These are phyloP conservation scores for Intellagama lesueurii DNA, from an alignment of 2,797 vertebrate genomes.

Conservation along the genomic window DNA sequence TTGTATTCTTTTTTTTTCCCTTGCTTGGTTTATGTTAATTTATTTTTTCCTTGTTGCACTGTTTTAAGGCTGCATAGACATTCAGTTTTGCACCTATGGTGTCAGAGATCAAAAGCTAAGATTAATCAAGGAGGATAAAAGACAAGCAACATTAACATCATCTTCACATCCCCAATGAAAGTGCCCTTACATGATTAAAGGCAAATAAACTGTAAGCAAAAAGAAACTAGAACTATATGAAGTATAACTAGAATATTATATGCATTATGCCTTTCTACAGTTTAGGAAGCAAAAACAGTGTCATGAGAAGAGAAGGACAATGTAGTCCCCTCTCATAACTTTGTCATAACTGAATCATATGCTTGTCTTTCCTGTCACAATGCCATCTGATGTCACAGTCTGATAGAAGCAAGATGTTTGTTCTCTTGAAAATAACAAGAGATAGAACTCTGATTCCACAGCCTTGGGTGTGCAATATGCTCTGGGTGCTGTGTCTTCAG, in stretches of 20 bases:
- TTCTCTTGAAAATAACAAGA: not conserved
- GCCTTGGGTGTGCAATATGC: not conserved
- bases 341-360: not conserved
- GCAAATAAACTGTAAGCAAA: not conserved
- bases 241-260: not conserved
- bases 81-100: not conserved
- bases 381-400: conserved; percentile 12
- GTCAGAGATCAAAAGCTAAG: not conserved
- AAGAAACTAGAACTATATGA: not conserved
- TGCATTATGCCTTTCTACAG: not conserved
- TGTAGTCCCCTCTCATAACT: not conserved
- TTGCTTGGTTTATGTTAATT: not conserved
- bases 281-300: not conserved
- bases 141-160: not conserved
- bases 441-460: not conserved
- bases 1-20: not conserved
- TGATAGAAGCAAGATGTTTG: not conserved
- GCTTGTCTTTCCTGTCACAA: not conserved
- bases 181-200: not conserved
- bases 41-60: not conserved
- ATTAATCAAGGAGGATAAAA: not conserved
- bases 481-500: not conserved
- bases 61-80: not conserved
- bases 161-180: not conserved
- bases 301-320: not conserved